Evolutionary conservation across 2,888 invertebrate genomes (phyloP).

Genomic region (Drosophila anomelani): DNA sequence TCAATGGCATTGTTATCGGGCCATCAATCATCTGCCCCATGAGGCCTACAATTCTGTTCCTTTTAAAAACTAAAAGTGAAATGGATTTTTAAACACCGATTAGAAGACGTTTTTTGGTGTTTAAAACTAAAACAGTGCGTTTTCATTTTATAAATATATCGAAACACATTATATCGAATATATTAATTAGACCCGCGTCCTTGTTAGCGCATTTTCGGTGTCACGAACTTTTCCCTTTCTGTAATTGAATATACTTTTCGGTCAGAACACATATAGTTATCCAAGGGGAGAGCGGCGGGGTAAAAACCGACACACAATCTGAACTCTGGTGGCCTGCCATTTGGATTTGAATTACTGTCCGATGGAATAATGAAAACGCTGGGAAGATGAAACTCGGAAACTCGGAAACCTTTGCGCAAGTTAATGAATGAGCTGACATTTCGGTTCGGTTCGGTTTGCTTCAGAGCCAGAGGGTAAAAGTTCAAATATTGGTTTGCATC

Average conservation of each 20-base stretch:
- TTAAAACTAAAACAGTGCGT: not conserved
- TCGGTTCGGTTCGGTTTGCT: conserved; percentile 35
- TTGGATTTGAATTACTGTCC: conserved; percentile 53
- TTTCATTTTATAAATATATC: too few relatives aligned
- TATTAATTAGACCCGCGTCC: conserved; percentile 32
- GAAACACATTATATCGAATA: too few relatives aligned
- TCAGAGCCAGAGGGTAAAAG: conserved; percentile 53
- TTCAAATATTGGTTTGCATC: conserved; percentile 75
- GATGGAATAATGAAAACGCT: conserved; percentile 19
- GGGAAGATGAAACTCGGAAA: conserved; percentile 35
- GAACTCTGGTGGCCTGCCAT: conserved; percentile 43
- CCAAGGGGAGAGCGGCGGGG: not conserved
- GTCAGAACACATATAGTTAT: conserved; percentile 1
- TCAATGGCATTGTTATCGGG: conserved; percentile 26
- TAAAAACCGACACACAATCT: conserved; percentile 10
- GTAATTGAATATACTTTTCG: conserved; percentile 42
- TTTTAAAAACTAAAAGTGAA: conserved; percentile 1
- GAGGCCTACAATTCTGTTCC: not conserved
- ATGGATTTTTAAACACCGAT: not conserved
- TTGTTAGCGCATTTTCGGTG: conserved; percentile 39
- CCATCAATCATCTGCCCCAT: conserved; percentile 5
- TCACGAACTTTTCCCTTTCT: conserved; percentile 16
- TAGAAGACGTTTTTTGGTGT: not conserved
- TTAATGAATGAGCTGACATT: conserved; percentile 77
- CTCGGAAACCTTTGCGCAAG: conserved; percentile 59